Base-by-base conservation (phyloP, 2,888 invertebrate genomes). In the Listrodromus nycthemerus region DNA sequence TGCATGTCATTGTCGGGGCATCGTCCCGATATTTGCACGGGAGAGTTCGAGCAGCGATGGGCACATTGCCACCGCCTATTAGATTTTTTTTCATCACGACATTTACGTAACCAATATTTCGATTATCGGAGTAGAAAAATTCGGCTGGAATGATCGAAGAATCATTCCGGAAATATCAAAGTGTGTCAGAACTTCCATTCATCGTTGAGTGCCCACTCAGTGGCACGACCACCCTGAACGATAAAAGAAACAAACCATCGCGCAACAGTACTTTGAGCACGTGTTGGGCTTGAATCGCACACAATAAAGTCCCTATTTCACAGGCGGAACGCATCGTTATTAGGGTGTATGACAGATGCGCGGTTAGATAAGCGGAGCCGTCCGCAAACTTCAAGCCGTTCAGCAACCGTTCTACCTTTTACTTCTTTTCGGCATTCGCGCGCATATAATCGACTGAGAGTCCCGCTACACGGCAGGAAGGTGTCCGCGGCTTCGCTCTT, bases 271-370 rank as follows among this genome's bases (percentile, higher is more conserved):
- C 30, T 52, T 30, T 5, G n/a, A 16, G 48, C 30, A 30, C 48
- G 30, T 63, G 75, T n/a, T 41, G n/a, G 70, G 69, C 80, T 75
- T 70, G 86, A 80, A 83, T 83, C 78, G 86, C 85, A 84, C 85
- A 89, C 87, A 88, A 88, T 89, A 88, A 89, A 87, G 58, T 75
- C 19, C 24, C 55, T 71, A n/a, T 70, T 66, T 58, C 58, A 67
- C 61, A 41, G 61, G n/a, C 58, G 37, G 8, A 37, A 67, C 84
- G 85, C 86, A 86, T 89, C 88, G 91, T 91, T 91, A 91, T 91
- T 92, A 92, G 90, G 89, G 88, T 89, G 90, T 91, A 91, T 92
- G 92, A 92, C 91, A 90, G 91, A 92, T 91, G 91, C 88, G 83
- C 76, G 85, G 86, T 85, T 81, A 88, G 88, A 89, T 89, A 90